Evolutionary conservation across 1,140 invertebrate species (phyloP).

Genomic region (Nixonia krombeini): DNA sequence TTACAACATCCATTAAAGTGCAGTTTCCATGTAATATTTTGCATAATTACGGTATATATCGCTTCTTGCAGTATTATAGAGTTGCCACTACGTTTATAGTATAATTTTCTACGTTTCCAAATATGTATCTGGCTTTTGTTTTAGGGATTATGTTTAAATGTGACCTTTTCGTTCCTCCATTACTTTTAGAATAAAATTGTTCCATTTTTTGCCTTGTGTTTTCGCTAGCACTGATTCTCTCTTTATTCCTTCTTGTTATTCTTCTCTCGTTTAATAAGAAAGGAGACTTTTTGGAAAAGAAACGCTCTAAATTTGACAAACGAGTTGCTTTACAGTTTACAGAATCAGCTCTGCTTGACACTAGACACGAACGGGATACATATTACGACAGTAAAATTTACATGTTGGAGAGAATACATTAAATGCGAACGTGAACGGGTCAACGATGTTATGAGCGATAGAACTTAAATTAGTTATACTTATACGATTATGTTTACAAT

Average conservation of each 20-base stretch:
- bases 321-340: constrained; percentile 5
- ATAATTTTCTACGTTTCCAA: constrained; percentile 62
- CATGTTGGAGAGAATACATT: constrained; percentile 49
- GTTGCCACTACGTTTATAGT: constrained; percentile 64
- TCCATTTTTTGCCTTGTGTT: constrained; percentile 53
- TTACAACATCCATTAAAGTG: constrained; percentile 67
- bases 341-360: constrained; percentile 63
- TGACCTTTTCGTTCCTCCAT: constrained; percentile 46
- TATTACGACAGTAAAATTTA: constrained; percentile 56
- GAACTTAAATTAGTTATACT: too few species aligned
- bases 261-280: neutral
- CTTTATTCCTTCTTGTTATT: constrained; percentile 4
- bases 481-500: too few species aligned
- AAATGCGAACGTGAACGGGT: constrained; percentile 7
- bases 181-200: constrained; percentile 48
- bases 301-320: neutral
- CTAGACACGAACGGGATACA: constrained; percentile 54
- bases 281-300: too few species aligned
- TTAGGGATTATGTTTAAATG: constrained; percentile 47
- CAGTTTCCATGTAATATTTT: constrained; percentile 62
- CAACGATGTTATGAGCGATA: neutral
- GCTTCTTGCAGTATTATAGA: constrained; percentile 63
- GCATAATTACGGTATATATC: constrained; percentile 64
- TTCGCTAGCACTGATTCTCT: constrained; percentile 58
- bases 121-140: constrained; percentile 55